phyloP scores from a whole-genome alignment of 2,797 vertebrate genomes.

The Acanthurus lineatus region DNA sequence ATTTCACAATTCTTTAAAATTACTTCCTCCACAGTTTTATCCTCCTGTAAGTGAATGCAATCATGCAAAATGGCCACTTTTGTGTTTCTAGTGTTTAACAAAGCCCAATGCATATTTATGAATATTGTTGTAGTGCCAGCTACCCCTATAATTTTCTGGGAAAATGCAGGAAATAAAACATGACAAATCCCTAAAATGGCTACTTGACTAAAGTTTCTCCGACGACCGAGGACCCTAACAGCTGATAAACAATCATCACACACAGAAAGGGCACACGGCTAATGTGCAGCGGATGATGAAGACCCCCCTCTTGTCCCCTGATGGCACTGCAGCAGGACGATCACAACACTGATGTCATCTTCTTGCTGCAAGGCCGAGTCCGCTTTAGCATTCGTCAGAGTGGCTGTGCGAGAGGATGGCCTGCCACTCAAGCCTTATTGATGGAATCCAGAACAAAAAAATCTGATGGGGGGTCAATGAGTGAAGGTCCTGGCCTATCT shows the following conservation, averaged over 20 bases:
- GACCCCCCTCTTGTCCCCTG: conserved; percentile 35
- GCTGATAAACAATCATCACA: conserved; percentile 52
- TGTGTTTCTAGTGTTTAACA: conserved; percentile 65
- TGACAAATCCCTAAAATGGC: conserved; percentile 45
- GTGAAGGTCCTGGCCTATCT: conserved; percentile 61
- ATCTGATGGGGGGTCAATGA: conserved; percentile 64
- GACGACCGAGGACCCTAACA: conserved; percentile 26
- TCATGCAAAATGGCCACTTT: conserved; percentile 74
- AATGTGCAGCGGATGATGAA: conserved; percentile 49
- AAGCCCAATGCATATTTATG: conserved; percentile 70
- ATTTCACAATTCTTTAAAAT: conserved; percentile 54
- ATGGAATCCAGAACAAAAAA: conserved; percentile 64
- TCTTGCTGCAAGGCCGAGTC: conserved; percentile 56
- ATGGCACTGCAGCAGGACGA: conserved; percentile 45
- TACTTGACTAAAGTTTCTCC: conserved; percentile 55
- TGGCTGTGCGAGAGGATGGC: conserved; percentile 40
- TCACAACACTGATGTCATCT: conserved; percentile 64
- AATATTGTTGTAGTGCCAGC: conserved; percentile 43
- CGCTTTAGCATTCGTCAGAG: conserved; percentile 61
- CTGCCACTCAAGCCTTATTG: conserved; percentile 74
- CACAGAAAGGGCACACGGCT: conserved; percentile 19
- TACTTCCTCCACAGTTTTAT: conserved; percentile 47
- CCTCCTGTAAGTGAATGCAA: conserved; percentile 62
- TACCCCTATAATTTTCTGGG: conserved; percentile 41
- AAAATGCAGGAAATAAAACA: conserved; percentile 52